Percentiles rank a stretch among this genome's conserved stretches.
Conservation (phyloP, 2,888 invertebrate species). For the Lasioglossum figueresi region DNA sequence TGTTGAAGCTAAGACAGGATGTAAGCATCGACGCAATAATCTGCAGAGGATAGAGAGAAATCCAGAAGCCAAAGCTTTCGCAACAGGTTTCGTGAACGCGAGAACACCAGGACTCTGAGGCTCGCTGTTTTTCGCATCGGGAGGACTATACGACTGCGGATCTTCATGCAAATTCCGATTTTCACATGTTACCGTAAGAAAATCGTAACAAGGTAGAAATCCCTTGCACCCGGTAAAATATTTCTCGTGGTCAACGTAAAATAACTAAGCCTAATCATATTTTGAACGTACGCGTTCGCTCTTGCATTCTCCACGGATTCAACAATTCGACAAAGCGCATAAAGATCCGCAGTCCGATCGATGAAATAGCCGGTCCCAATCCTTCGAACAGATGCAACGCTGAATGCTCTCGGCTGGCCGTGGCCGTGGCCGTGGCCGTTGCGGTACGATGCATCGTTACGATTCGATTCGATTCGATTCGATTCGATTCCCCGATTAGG, state of each 20-base stretch:
- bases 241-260: background rate
- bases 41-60: conserved; percentile 28
- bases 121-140: conserved; percentile 24
- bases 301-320: background rate
- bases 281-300: background rate
- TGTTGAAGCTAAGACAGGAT: background rate
- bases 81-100: conserved; percentile 18
- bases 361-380: background rate
- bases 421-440: too few species aligned
- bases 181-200: background rate
- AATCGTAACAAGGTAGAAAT: background rate
- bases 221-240: background rate
- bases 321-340: background rate
- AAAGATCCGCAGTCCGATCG: background rate
- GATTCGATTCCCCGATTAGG: background rate
- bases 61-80: conserved; percentile 7
- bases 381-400: background rate
- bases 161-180: background rate
- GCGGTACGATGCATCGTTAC: conserved; percentile 2
- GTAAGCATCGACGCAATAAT: background rate
- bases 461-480: background rate
- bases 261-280: background rate
- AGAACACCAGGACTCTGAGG: background rate
- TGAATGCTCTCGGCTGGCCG: background rate
- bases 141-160: conserved; percentile 12